Conservation (phyloP, 2,113 vertebrate species). For the Alaudala cheleensis region DNA sequence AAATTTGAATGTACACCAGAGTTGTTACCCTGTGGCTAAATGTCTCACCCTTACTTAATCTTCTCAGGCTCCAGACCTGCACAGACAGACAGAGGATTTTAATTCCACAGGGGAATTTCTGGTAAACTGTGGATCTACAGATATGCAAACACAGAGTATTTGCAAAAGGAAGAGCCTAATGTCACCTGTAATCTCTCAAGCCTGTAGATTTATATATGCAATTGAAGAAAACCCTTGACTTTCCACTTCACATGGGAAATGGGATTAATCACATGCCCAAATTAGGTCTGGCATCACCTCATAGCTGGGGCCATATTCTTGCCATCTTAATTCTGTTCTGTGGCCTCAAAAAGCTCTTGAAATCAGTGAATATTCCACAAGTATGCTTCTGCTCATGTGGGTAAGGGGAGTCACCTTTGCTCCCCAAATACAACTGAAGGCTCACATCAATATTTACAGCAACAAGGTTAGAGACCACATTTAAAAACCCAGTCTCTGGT, state of each 20-base stretch:
- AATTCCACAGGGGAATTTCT: conserved; percentile 33
- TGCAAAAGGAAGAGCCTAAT: conserved; percentile 27
- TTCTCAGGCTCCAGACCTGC: conserved; percentile 7
- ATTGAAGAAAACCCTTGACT: conserved; percentile 15
- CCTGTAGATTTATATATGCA: not conserved
- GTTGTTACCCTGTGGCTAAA: conserved; percentile 28
- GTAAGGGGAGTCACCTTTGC: not conserved
- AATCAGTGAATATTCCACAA: not conserved
- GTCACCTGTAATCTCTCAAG: conserved; percentile 31
- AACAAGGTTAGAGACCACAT: not conserved
- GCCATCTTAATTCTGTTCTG: not conserved
- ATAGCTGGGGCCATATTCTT: not conserved
- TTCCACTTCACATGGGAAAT: not conserved
- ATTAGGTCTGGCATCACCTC: not conserved
- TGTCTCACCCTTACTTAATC: conserved; percentile 46
- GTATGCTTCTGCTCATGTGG: not conserved
- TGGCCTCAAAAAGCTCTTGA: not conserved
- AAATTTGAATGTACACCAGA: conserved; percentile 8
- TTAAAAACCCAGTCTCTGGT: not conserved
- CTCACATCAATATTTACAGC: not conserved
- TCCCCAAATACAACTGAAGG: not conserved
- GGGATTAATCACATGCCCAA: not conserved
- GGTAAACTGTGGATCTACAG: not conserved
- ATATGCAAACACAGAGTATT: not conserved
- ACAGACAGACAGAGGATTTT: not conserved